A percentile compares a stretch with the other conserved stretches of the same genome.
phyloP scores from a whole-genome alignment of 64 coral and sea anemone genomes.

The Actinia equina region DNA sequence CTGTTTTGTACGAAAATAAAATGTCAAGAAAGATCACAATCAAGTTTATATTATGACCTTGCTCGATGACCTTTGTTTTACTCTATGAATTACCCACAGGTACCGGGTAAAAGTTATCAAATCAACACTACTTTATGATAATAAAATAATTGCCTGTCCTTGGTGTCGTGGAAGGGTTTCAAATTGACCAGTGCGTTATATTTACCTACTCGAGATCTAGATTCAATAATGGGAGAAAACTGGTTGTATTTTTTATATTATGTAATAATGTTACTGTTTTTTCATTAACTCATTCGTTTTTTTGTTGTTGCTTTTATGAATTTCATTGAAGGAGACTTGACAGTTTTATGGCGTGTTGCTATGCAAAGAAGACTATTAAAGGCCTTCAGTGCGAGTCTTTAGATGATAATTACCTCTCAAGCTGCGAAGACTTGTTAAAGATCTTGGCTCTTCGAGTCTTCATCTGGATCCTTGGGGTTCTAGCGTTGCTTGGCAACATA shows the following conservation, averaged over 20 bases:
- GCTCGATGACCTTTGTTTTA: no score
- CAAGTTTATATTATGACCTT: no score
- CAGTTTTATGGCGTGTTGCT: slow-evolving; percentile 31
- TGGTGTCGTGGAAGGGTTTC: no score
- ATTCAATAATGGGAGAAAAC: no score
- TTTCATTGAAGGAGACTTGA: slow-evolving; percentile 15
- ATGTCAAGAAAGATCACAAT: no score
- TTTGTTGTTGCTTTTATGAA: not conserved
- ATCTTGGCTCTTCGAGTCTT: not conserved
- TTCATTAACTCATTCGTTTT: not conserved
- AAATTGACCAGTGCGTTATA: no score
- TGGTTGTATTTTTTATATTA: not conserved
- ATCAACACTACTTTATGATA: no score
- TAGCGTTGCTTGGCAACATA: slow-evolving; percentile 27
- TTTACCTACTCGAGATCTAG: no score
- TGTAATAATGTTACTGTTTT: not conserved
- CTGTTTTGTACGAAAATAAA: no score
- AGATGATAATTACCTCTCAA: slow-evolving; percentile 9
- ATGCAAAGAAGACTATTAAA: slow-evolving; percentile 2
- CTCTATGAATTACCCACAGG: no score
- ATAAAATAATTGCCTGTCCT: no score
- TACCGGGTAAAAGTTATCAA: no score
- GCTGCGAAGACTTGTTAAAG: slow-evolving; percentile 47
- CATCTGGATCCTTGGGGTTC: slow-evolving; percentile 35
- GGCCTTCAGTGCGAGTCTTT: not conserved